Conservation (phyloP, 2,888 invertebrate genomes). For the Ormyrus pomaceus region DNA sequence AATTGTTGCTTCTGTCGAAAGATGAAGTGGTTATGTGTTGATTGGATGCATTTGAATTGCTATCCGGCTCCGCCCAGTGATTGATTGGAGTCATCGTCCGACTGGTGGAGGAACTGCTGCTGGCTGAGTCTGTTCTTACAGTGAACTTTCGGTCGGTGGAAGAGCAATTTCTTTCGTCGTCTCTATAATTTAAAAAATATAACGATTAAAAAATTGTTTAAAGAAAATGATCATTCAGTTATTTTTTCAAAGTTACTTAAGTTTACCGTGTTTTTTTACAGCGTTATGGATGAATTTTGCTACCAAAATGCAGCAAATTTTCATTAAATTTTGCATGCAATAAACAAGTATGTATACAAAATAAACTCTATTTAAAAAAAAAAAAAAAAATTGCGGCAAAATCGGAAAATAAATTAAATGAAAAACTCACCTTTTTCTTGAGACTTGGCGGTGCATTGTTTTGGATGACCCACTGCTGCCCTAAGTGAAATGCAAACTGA, state of each 20-base stretch:
- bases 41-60: slow-evolving; percentile 69
- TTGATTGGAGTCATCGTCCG: slow-evolving; percentile 74
- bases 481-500: slow-evolving; percentile 85
- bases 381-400: neutral
- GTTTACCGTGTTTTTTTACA: slow-evolving; percentile 35
- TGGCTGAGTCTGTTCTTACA: slow-evolving; percentile 81
- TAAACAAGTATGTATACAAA: slow-evolving; percentile 6
- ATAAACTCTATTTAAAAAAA: slow-evolving; percentile 20
- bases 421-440: slow-evolving; percentile 81
- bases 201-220: neutral
- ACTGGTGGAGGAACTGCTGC: slow-evolving; percentile 71
- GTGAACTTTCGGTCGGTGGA: slow-evolving; percentile 92
- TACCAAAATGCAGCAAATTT: slow-evolving; percentile 24
- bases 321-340: slow-evolving; percentile 35
- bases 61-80: slow-evolving; percentile 73
- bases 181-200: slow-evolving; percentile 77
- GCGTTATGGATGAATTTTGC: slow-evolving; percentile 8
- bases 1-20: slow-evolving; percentile 76
- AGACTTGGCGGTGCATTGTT: slow-evolving; percentile 79
- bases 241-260: slow-evolving; percentile 6
- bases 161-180: slow-evolving; percentile 86
- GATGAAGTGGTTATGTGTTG: slow-evolving; percentile 67
- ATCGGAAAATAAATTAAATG: slow-evolving; percentile 22
- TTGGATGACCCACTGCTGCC: slow-evolving; percentile 87
- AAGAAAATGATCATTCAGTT: neutral